Base-by-base conservation (phyloP, 2,113 vertebrate genomes). In the Butorides virescens region DNA sequence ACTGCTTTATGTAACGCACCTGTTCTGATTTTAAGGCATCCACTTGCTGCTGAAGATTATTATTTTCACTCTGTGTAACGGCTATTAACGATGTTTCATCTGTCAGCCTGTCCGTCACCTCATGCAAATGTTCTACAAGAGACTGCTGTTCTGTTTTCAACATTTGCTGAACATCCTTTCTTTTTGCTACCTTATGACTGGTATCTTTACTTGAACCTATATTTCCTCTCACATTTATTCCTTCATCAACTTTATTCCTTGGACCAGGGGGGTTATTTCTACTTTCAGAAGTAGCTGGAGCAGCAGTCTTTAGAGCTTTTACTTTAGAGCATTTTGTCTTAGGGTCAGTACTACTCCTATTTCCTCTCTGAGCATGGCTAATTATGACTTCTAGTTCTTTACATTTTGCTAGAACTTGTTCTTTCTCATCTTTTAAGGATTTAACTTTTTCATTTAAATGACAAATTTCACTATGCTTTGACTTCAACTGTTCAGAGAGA, bases 401-500 rank as follows among this genome's bases (percentile, higher is more conserved):
- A 88, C 97, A 98, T 67, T 88, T 98, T 59, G 97, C 58, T 49
- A 97, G 89, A 95, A 98, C 90, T 93, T 86, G 89, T 3, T 97
- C 94, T 61, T 98, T 99, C 82, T 99, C 98, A 84, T 96, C 92
- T 81, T 96, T 98, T 88, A 98, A 96, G 85, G 92, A 97, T 79
- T 95, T 92, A 67, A 99, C 97, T 94, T 98, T 97, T 70, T 97
- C 98, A 72, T 98, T 98, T 88, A 99, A 96, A 81, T 95, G 93
- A 66, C 82, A 94, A 77, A 98, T 97, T 97, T 98, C 98, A 73
- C 39, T 92, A 80, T 98, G 97, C 39, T 98, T 98, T 86, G 97
- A 96, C 85, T 97, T 98, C 39, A 99, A 88, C 73, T 98, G 95
- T 80, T 99, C 98, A 70, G 98, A 99, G 85, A 99, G 98, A 94